A percentile compares a stretch with the other conserved stretches of the same genome.
Evolutionary conservation across 2,888 invertebrate genomes (phyloP).

Genomic region (Drosophila infuscata): DNA sequence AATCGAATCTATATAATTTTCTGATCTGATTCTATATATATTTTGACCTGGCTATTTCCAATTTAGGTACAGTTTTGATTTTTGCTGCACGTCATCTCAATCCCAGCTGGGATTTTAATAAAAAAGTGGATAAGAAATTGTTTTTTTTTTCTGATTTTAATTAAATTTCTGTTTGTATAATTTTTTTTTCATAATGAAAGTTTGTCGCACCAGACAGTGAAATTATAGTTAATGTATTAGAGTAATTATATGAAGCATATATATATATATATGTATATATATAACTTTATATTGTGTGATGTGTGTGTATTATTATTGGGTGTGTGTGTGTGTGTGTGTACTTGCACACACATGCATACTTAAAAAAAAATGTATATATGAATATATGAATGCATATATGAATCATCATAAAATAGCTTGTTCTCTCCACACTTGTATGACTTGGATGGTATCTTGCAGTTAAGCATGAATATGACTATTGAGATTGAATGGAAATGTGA

Average conservation of each 20-base stretch:
- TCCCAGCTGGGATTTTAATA: neutral
- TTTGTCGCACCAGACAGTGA: conserved; percentile 31
- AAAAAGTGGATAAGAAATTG: neutral
- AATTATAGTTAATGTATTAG: conserved; percentile 12
- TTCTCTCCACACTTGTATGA: neutral
- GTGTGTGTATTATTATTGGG: conserved; percentile 9
- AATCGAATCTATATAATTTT: conserved; percentile 1
- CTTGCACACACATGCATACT: neutral
- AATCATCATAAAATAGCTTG: neutral
- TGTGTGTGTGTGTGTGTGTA: neutral
- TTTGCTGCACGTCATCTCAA: neutral
- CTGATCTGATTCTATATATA: neutral
- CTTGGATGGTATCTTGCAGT: neutral
- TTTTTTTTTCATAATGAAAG: conserved; percentile 10
- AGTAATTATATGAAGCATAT: conserved; percentile 13
- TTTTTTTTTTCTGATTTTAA: neutral
- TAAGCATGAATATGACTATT: conserved; percentile 3
- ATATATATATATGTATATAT: neutral
- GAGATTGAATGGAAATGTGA: neutral
- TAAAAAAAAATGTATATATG: neutral
- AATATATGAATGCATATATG: neutral
- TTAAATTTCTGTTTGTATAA: neutral
- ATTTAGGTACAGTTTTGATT: neutral
- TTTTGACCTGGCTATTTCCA: neutral
- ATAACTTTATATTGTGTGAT: conserved; percentile 7